These are phyloP conservation scores for Chelon auratus DNA, from an alignment of 2,797 vertebrate species.

Conservation along the genomic window DNA sequence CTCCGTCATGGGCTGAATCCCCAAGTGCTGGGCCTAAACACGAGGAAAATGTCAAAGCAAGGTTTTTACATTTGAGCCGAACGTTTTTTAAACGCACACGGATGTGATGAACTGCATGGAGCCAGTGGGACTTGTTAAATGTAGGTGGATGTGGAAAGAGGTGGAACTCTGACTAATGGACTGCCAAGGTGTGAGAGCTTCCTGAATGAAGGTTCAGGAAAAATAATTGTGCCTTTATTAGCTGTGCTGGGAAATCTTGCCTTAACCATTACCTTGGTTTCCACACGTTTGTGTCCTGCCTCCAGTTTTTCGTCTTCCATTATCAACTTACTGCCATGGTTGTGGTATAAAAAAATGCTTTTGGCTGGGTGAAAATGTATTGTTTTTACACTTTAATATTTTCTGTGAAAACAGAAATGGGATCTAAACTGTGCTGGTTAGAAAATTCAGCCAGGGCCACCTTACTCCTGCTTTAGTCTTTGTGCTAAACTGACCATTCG, in stretches of 20 bases:
- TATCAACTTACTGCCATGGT: not conserved
- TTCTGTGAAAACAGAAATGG: too few species aligned
- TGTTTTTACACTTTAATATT: too few species aligned
- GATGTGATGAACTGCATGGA: not conserved
- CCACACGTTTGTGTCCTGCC: not conserved
- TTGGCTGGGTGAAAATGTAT: not conserved
- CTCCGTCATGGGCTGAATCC: not conserved
- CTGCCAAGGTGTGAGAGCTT: not conserved
- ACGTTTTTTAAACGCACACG: not conserved
- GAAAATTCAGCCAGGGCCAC: too few species aligned
- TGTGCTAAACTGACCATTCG: too few species aligned
- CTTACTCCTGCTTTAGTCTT: too few species aligned
- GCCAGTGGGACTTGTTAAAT: constrained; percentile 1
- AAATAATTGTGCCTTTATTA: not conserved
- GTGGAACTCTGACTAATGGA: not conserved
- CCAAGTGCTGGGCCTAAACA: not conserved
- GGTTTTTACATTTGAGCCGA: not conserved
- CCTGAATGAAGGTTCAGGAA: constrained; percentile 8
- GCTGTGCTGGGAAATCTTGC: not conserved
- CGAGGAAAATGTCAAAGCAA: not conserved
- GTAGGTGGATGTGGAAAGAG: not conserved
- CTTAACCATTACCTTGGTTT: not conserved
- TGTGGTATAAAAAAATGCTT: not conserved
- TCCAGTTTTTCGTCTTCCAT: not conserved
- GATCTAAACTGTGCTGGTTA: too few species aligned